These are phyloP conservation scores for Xenopus laevis DNA, from an alignment of 2,113 vertebrate species.

Conservation along the genomic window DNA sequence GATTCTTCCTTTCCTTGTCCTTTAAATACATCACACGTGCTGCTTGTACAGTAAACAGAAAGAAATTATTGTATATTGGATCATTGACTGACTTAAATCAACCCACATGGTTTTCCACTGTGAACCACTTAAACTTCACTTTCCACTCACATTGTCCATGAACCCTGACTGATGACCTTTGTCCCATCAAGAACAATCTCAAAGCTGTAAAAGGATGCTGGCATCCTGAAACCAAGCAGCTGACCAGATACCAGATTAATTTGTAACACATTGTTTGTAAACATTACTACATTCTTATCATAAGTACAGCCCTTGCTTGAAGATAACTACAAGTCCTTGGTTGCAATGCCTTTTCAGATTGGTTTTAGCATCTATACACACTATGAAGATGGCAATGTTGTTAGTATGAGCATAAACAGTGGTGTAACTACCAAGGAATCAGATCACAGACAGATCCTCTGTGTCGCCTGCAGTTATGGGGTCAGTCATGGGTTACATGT, in stretches of 20 bases:
- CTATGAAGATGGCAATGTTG: too few species aligned
- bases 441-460: too few species aligned
- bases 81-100: neutral
- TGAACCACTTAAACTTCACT: neutral
- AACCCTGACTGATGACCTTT: conserved; percentile 32
- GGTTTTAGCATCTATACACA: too few species aligned
- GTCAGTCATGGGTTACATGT: too few species aligned
- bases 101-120: neutral
- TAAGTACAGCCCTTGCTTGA: neutral
- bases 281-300: conserved; percentile 10
- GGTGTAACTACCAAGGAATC: too few species aligned
- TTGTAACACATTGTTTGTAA: conserved; percentile 36
- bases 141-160: conserved; percentile 18
- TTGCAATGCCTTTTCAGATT: too few species aligned
- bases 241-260: conserved; percentile 21
- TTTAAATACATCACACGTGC: too few species aligned
- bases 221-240: neutral
- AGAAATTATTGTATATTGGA: too few species aligned
- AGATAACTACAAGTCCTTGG: neutral
- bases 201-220: neutral
- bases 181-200: neutral
- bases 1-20: too few species aligned
- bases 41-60: too few species aligned
- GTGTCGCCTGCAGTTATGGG: too few species aligned
- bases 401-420: too few species aligned